Base-by-base conservation (phyloP, 2,888 invertebrate species). In the Hydriomena furcata region DNA sequence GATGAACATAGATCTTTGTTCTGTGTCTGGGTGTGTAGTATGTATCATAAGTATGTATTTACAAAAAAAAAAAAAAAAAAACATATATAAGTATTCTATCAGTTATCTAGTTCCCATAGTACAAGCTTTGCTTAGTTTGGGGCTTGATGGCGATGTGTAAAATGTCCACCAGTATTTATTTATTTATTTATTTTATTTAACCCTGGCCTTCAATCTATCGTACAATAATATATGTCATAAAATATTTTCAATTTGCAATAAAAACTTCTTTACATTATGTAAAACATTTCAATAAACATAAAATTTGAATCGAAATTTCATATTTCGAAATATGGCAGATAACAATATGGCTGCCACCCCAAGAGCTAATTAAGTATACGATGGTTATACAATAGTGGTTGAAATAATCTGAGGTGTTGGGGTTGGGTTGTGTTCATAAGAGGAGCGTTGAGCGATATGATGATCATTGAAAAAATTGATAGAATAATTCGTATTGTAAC, bases 281-380 rank as follows among this genome's bases (percentile, higher is more conserved):
- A 40, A 41, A 30, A 45, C 24, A 6, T 31, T 24, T 24, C 31
- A 37, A 30, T 37, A 23, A 25, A 32, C 32, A 46, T 46, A 31
- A 31, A 44, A 44, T 31, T 38, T 32, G 17, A 45, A 45, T 17
- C 10, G 25, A 31, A 44, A 31, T 47, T 46, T 32, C 11, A 43
- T 44, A 20, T 55, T 44, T 47, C 12, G 25, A 44, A 55, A 59
- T 37, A 58, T 63, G 56, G 56, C 37, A 8, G 37, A 55, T 53
- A 47, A 53, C 48, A 40, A 52, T 36, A 49, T 23, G 13, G 13
- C 47, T 34, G 25, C 42, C 66, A 59, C 45, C 55, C 42, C 28
- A 55, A 4, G 65, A 56, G 49, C 43, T 66, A 66, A 66, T 66
- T 66, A 66, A 32, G 30, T 46, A 45, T 55, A 52, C 52, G 50